Evolutionary conservation across 2,113 vertebrate species (phyloP).

Genomic region (Rhineura floridana): DNA sequence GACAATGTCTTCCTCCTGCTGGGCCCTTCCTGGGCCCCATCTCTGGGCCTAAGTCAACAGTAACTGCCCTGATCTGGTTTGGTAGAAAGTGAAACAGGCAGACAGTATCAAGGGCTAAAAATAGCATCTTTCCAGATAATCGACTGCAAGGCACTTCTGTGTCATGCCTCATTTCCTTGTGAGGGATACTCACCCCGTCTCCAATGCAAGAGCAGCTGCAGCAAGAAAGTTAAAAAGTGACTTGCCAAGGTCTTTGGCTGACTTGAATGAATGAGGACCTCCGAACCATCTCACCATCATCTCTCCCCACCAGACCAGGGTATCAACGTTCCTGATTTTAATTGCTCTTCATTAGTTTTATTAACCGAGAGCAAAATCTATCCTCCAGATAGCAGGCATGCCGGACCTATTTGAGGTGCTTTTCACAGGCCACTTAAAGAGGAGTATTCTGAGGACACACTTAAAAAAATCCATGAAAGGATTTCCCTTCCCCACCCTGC

Average conservation of each 20-base stretch:
- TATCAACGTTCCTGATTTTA: neutral
- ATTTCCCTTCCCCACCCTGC: constrained; percentile 42
- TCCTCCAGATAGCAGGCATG: fast-evolving
- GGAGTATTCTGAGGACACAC: constrained; percentile 23
- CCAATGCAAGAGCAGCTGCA: neutral
- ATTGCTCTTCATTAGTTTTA: neutral
- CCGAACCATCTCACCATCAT: neutral
- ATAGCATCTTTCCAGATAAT: neutral
- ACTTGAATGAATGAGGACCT: neutral
- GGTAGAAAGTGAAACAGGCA: neutral
- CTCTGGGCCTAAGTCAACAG: neutral
- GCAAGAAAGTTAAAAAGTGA: neutral
- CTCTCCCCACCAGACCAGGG: neutral
- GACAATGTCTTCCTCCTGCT: neutral
- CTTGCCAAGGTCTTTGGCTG: neutral
- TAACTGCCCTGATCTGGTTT: neutral
- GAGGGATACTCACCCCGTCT: neutral
- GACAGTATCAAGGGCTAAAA: neutral
- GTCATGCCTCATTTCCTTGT: constrained; percentile 1
- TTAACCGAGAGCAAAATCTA: neutral
- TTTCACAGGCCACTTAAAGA: constrained; percentile 12
- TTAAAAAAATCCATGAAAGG: constrained; percentile 30
- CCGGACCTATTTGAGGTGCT: neutral
- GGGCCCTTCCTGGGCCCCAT: neutral
- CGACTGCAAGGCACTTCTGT: constrained; percentile 10